Evolutionary conservation across 2,797 vertebrate genomes (phyloP), one percentile per base, ranked within the genome.

Genomic region (Enteromius argenteus): DNA sequence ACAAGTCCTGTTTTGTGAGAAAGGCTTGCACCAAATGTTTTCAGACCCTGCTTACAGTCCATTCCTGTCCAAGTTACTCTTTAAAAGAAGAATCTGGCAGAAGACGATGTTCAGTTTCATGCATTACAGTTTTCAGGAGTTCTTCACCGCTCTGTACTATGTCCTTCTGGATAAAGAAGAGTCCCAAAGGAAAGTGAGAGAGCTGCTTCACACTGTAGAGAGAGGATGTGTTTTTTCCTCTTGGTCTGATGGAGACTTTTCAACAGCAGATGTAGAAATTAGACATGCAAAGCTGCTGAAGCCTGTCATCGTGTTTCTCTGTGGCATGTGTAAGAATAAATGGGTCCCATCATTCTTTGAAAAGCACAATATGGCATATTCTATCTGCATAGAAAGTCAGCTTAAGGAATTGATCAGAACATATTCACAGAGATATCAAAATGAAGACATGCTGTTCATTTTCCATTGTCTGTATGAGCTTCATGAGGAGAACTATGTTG

Each of bases 81-180:
- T 3, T 2, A 78, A 15, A 19, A 51, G 69, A 37, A 60, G 7
- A 37, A 32, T 60, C 27, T 6, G 1, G 0, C 6, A 19, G 2
- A 5, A 79, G 17, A 66, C 80, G 0, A 78, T 79, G 75, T 83
- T 56, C 66, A 69, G 66, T 13, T 87, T 87, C n/a, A 67, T 60
- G 51, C 83, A 85, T 77, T 68, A 15, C 37, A 68, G 83, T 62
- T 87, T 87, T 76, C 86, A 87, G 75, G 83, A 85, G 39, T 87
- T 87, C 32, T 86, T 86, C 53, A 37, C 84, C 0, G 81, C 78
- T 6, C 72, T 88, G 4, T 84, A 23, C 27, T 88, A 62, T 62
- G 35, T 80, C 7, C 64, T 86, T n/a, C 15, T 72, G 2, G 81
- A 86, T 35, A 53, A 84, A 35, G 21, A 64, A 51, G 67, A 81